Conservation (phyloP, 1,140 invertebrate genomes). For the Prorops nasuta region DNA sequence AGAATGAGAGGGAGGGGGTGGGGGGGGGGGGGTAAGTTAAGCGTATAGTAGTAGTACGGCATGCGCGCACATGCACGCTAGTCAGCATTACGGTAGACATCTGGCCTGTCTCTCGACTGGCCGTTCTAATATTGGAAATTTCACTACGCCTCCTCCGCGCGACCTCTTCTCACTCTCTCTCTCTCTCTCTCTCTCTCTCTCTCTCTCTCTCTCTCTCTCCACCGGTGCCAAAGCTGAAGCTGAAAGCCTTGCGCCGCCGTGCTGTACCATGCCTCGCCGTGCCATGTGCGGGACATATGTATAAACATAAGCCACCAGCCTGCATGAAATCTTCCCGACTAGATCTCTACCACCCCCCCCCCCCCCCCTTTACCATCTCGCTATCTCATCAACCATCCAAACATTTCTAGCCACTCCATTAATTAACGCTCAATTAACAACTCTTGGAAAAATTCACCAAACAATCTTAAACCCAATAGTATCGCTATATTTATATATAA, state of each 20-base stretch:
- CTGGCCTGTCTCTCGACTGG: constrained; percentile 49
- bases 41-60: too few relatives aligned
- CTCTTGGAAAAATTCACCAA: too few relatives aligned
- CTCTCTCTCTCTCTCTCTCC: background rate
- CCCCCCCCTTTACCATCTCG: too few relatives aligned
- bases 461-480: too few relatives aligned
- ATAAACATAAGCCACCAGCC: constrained; percentile 48
- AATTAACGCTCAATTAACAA: too few relatives aligned
- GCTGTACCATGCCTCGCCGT: constrained; percentile 21
- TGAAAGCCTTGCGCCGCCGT: background rate
- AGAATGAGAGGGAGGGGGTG: too few relatives aligned
- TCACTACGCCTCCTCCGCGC: constrained; percentile 28
- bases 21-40: too few relatives aligned
- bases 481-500: too few relatives aligned
- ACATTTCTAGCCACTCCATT: too few relatives aligned
- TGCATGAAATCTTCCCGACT: constrained; percentile 22
- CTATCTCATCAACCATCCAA: too few relatives aligned
- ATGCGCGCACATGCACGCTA: too few relatives aligned
- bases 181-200: background rate
- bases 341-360: too few relatives aligned
- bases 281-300: constrained; percentile 54
- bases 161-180: constrained; percentile 2
- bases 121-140: constrained; percentile 56
- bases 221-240: background rate
- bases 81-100: constrained; percentile 52